phyloP scores from a whole-genome alignment of 2,113 vertebrate genomes.

The Phocoena phocoena region DNA sequence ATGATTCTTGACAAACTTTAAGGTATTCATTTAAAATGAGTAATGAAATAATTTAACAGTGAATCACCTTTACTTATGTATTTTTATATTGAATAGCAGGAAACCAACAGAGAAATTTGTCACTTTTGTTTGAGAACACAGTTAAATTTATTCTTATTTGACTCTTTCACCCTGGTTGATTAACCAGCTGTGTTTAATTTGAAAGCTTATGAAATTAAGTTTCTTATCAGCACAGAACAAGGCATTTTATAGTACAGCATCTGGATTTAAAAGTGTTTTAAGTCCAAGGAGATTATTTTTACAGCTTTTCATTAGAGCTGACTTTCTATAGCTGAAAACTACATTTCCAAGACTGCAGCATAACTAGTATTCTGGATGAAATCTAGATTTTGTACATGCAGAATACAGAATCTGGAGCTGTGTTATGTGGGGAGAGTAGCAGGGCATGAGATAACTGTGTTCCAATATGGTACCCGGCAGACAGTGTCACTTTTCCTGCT shows the following conservation, averaged over 20 bases:
- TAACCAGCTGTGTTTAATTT: constrained; percentile 4
- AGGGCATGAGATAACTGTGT: background rate
- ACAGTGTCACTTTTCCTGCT: background rate
- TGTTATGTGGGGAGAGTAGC: background rate
- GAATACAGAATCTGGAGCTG: background rate
- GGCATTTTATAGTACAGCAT: background rate
- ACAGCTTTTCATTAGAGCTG: background rate
- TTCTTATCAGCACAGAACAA: background rate
- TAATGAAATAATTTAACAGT: background rate
- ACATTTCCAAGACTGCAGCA: background rate
- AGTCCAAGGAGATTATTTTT: background rate
- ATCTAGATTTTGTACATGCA: background rate
- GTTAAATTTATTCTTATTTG: background rate
- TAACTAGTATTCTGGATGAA: background rate
- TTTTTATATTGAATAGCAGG: background rate
- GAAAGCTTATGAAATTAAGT: background rate
- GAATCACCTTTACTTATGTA: background rate
- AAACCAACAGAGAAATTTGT: background rate
- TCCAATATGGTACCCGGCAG: background rate
- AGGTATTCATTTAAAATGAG: background rate
- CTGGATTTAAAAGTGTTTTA: background rate
- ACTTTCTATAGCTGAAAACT: background rate
- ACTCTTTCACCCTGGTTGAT: background rate
- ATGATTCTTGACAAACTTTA: background rate
- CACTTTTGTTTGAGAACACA: background rate